Conservation (phyloP, 2,888 invertebrate species). For the Tholera decimalis region DNA sequence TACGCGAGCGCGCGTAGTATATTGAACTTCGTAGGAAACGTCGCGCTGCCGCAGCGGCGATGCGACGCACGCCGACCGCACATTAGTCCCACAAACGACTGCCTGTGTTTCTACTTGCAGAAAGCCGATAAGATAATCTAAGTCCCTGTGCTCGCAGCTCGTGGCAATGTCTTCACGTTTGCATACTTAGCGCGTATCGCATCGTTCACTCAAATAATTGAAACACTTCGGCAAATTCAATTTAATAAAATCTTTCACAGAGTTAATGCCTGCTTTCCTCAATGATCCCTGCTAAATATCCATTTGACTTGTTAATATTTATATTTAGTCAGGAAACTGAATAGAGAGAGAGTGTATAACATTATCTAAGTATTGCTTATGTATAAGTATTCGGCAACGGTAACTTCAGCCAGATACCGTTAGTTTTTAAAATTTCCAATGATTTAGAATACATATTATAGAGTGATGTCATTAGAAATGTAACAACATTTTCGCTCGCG, state of each 20-base stretch:
- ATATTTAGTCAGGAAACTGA: conserved; percentile 60
- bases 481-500: conserved; percentile 52
- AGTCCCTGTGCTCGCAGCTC: conserved; percentile 51
- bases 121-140: conserved; percentile 64
- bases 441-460: conserved; percentile 60
- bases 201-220: conserved; percentile 35
- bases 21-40: conserved; percentile 76
- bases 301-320: conserved; percentile 68
- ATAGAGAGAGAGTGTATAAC: conserved; percentile 61
- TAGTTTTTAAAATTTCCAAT: conserved; percentile 74
- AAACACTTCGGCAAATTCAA: conserved; percentile 16
- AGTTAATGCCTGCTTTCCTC: conserved; percentile 36
- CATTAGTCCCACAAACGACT: conserved; percentile 63
- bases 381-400: conserved; percentile 75
- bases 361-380: conserved; percentile 72
- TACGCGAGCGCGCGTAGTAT: conserved; percentile 73
- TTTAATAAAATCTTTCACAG: conserved; percentile 20
- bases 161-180: conserved; percentile 40
- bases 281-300: conserved; percentile 46
- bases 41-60: conserved; percentile 62
- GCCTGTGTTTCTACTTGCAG: conserved; percentile 62
- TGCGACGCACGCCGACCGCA: conserved; percentile 63
- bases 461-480: conserved; percentile 57
- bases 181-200: conserved; percentile 33
- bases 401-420: conserved; percentile 70